Base-by-base conservation (phyloP, 2,113 vertebrate genomes). In the Hippocampus comes region DNA sequence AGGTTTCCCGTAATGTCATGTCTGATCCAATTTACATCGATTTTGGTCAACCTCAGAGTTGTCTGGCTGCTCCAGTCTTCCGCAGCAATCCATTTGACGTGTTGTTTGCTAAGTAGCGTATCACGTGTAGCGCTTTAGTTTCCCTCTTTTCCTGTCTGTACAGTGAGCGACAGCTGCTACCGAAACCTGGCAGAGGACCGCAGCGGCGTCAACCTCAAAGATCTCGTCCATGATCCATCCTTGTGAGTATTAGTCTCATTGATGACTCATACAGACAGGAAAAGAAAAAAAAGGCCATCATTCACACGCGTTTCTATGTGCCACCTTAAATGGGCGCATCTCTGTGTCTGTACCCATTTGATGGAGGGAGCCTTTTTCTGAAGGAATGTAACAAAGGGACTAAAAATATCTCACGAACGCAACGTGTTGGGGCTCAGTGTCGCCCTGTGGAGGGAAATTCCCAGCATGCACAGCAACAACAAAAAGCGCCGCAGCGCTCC, bases 141-240 rank as follows among this genome's bases (percentile, higher is more conserved):
- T 74, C 69, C 27, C 60, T 12, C 18, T 49, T 7, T 60, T 48
- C 73, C n/a, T 74, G 41, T 78, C 60, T 60, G 48, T 80, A 76
- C 91, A 99, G 97, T 99, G 93, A 99, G 97, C 83, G 97, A 99
- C 94, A 99, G 97, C 92, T 99, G 97, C 92, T 99, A 96, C 92
- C 94, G 95, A 86, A 99, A 98, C 92, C 95, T 99, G 79, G 96
- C 97, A 57, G 97, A 99, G 91, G 97, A 99, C 89, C 95, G 97
- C 87, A 99, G 97, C 90, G 97, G 97, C 68, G 93, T 99, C 94
- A 99, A 99, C 93, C 96, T 99, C 88, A 99, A 99, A 95, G 97
- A 99, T 90, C 94, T 99, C 71, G 94, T 99, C 82, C 97, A 99
- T 86, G 97, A 99, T 90, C 96, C 96, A 86, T 97, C 97, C 87